Evolutionary conservation across 2,888 invertebrate species (phyloP), one percentile per base, ranked within the genome.

Genomic region (Phyllotreta striolata): DNA sequence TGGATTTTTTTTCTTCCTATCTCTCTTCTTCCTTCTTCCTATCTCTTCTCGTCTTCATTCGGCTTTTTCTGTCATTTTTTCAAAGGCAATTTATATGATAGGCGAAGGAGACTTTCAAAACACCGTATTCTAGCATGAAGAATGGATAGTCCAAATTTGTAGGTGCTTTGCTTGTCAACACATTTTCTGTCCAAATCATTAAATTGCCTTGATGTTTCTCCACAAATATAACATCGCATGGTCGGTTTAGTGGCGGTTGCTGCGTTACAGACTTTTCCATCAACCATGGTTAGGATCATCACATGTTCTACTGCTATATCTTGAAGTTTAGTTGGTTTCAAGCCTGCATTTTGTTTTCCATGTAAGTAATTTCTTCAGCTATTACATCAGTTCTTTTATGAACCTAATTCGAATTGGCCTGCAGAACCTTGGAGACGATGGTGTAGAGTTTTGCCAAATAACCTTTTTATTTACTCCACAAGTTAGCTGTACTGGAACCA

Each of bases 321-420:
- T 35, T 52, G 2, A 3, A 2, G 35, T 35, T n/a, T 35, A 52
- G 38, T 9, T 9, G 10, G 6, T 12, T 55, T 0, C 7, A 3
- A 0, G 10, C 0, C 8, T 39, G 7, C n/a, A n/a, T n/a, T n/a
- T n/a, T n/a, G n/a, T n/a, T n/a, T 55, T 41, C 10, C 3, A 55
- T 24, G 7, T 41, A 40, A 2, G 3, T 8, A 10, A 55, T 40
- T 55, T 55, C 55, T 55, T 55, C 7, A 39, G 13, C 3, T 1
- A 12, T 52, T 8, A 35, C n/a, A 34, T 52, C 10, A n/a, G 6
- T 66, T 75, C 73, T 54, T 71, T 63, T 0, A 70, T 65, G 65
- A 76, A 76, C 55, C 72, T 46, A 13, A 77, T 66, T 52, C 74
- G 49, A 10, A 77, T 75, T n/a, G 74, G 74, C 5, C 75, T 66